Conservation (phyloP, 1,140 invertebrate species). For the Plodia interpunctella region DNA sequence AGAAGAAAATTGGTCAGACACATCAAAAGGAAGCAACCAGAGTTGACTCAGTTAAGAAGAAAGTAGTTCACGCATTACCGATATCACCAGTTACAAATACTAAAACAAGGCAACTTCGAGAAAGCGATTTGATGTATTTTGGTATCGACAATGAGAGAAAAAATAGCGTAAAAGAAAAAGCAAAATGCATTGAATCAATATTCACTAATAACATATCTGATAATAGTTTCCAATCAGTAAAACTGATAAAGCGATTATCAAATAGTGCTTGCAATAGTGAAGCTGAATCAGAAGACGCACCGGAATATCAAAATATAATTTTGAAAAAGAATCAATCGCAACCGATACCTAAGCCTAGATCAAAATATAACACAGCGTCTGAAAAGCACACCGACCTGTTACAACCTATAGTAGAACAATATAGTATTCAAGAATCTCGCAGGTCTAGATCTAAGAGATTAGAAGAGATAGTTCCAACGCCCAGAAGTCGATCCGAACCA, state of each 20-base stretch:
- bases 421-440: slow-evolving; percentile 20
- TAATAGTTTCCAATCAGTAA: slow-evolving; percentile 50
- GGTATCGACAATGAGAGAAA: slow-evolving; percentile 37
- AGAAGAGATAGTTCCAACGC: slow-evolving; percentile 24
- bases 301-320: slow-evolving; percentile 63
- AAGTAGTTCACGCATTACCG: slow-evolving; percentile 29
- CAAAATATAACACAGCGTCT: slow-evolving; percentile 42
- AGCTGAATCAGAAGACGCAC: slow-evolving; percentile 56
- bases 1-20: slow-evolving; percentile 11
- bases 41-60: slow-evolving; percentile 22
- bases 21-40: slow-evolving; percentile 11
- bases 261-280: slow-evolving; percentile 63
- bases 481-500: slow-evolving; percentile 47
- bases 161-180: slow-evolving; percentile 14
- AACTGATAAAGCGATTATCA: slow-evolving; percentile 56
- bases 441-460: slow-evolving; percentile 32
- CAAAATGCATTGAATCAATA: slow-evolving; percentile 24
- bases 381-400: slow-evolving; percentile 31
- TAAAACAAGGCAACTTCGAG: slow-evolving; percentile 56
- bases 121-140: slow-evolving; percentile 63
- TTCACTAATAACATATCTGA: slow-evolving; percentile 16
- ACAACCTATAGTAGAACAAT: slow-evolving; percentile 52
- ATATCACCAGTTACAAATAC: slow-evolving; percentile 32
- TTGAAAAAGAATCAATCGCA: slow-evolving; percentile 40
- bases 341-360: slow-evolving; percentile 49